A percentile compares a stretch with the other conserved stretches of the same genome.
Evolutionary conservation across 2,797 vertebrate species (phyloP).

Genomic region (Taenioides sp.): DNA sequence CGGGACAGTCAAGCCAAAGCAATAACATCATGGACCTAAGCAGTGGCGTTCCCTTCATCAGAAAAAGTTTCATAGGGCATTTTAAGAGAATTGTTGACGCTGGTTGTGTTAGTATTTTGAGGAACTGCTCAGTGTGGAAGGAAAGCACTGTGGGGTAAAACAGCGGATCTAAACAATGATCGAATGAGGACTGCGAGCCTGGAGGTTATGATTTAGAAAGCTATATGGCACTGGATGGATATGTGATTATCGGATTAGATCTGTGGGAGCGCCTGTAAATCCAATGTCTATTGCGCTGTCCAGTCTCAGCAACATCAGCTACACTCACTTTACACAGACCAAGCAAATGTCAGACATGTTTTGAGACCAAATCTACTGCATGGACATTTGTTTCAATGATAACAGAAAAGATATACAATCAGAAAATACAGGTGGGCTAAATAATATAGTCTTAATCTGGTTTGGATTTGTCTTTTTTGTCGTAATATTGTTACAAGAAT

Average conservation of each 20-base stretch:
- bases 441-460: not conserved
- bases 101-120: not conserved
- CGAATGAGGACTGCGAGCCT: not conserved
- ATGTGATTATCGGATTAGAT: constrained; percentile 28
- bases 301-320: constrained; percentile 13
- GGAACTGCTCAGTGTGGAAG: not conserved
- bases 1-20: too few species aligned
- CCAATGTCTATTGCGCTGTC: not conserved
- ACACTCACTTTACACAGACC: constrained; percentile 34
- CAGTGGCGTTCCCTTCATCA: too few species aligned
- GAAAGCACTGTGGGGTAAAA: constrained; percentile 2
- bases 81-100: not conserved
- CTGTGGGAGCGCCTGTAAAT: constrained; percentile 8
- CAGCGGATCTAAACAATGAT: not conserved
- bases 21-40: too few species aligned
- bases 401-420: constrained; percentile 39
- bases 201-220: constrained; percentile 18
- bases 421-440: not conserved
- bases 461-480: not conserved
- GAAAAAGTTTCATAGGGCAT: too few species aligned
- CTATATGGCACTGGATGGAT: constrained; percentile 1
- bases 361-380: constrained; percentile 35
- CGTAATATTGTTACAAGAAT: not conserved
- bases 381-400: constrained; percentile 38
- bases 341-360: constrained; percentile 46